A percentile compares a stretch with the other conserved stretches of the same genome.
phyloP scores from a whole-genome alignment of 2,797 vertebrate species.

The Smutsia temminckii region DNA sequence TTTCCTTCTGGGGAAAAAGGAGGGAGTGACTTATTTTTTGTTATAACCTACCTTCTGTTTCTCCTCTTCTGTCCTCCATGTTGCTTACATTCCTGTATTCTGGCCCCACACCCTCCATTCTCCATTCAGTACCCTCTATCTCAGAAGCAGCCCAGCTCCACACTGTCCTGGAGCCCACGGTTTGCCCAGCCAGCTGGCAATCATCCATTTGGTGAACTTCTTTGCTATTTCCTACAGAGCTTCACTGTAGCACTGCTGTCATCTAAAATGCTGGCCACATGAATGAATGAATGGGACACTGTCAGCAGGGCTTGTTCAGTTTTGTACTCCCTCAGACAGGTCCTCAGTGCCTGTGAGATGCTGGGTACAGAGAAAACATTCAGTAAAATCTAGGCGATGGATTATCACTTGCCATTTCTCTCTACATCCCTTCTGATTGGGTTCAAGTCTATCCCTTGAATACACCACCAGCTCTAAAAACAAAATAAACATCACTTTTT shows the following conservation, averaged over 20 bases:
- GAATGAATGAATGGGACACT: not conserved
- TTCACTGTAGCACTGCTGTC: not conserved
- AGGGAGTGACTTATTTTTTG: not conserved
- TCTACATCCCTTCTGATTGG: not conserved
- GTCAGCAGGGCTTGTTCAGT: fast-evolving
- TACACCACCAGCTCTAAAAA: not conserved
- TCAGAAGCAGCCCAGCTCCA: not conserved
- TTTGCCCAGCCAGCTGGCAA: not conserved
- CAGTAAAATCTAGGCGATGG: not conserved
- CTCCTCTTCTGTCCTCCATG: not conserved
- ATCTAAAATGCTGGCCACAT: not conserved
- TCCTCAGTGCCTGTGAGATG: not conserved
- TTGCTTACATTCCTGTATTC: not conserved
- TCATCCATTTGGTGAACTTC: not conserved
- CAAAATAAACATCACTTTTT: not conserved
- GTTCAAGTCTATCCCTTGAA: not conserved
- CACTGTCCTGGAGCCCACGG: not conserved
- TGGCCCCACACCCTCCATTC: not conserved
- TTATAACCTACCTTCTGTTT: not conserved
- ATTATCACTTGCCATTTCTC: not conserved
- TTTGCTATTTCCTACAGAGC: not conserved
- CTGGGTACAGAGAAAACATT: not conserved
- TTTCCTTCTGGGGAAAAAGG: not conserved
- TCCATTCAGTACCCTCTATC: not conserved
- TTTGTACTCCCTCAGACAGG: not conserved